Evolutionary conservation across 2,888 invertebrate genomes (phyloP).

Genomic region (Ophion ellenae): DNA sequence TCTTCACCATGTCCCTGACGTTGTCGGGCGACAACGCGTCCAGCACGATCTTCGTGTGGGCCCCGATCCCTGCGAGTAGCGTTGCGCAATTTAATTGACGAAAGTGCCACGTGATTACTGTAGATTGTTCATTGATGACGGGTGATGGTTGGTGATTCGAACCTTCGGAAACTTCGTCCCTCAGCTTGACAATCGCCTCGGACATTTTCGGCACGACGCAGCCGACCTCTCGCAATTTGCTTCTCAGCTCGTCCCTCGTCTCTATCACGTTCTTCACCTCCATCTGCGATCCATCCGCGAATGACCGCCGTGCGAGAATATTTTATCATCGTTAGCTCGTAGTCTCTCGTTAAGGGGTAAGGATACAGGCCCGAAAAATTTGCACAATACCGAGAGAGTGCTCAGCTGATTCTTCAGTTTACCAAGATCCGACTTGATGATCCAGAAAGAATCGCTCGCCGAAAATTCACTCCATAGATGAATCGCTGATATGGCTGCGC

Average conservation of each 20-base stretch:
- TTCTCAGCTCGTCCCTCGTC: conserved; percentile 74
- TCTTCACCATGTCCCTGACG: conserved; percentile 74
- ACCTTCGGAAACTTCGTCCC: conserved; percentile 80
- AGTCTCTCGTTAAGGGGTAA: neutral
- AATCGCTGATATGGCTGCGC: conserved; percentile 78
- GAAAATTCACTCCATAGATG: conserved; percentile 80
- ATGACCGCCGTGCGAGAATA: neutral
- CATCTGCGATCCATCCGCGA: conserved; percentile 66
- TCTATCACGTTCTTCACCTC: conserved; percentile 78
- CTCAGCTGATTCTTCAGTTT: conserved; percentile 75
- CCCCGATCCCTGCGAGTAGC: conserved; percentile 72
- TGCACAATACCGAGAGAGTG: conserved; percentile 77
- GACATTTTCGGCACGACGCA: conserved; percentile 79
- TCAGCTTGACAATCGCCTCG: conserved; percentile 76
- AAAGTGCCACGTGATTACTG: neutral
- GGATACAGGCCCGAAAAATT: neutral
- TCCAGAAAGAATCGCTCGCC: conserved; percentile 74
- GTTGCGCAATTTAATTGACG: neutral
- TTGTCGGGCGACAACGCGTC: conserved; percentile 75
- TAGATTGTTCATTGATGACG: no score
- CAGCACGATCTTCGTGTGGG: conserved; percentile 72
- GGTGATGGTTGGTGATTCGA: neutral
- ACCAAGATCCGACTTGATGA: conserved; percentile 77
- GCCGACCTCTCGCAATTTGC: conserved; percentile 76
- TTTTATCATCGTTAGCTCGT: neutral